These are phyloP conservation scores for Neodon shergylaensis DNA, from an alignment of 2,113 vertebrate genomes.

Conservation along the genomic window DNA sequence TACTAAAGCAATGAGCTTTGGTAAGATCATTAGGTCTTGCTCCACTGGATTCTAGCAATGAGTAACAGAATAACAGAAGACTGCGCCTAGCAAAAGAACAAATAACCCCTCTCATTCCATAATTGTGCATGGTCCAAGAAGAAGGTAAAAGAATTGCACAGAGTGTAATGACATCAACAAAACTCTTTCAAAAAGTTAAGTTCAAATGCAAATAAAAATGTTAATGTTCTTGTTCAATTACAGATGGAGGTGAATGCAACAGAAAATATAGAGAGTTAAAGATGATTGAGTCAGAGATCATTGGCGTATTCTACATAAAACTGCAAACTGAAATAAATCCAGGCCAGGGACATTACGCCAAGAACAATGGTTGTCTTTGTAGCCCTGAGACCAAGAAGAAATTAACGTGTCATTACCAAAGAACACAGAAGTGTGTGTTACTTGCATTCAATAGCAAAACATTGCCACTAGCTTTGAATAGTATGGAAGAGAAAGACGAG, in stretches of 20 bases:
- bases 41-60: neutral
- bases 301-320: neutral
- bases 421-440: neutral
- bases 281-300: neutral
- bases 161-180: neutral
- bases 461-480: neutral
- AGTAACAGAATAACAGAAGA: neutral
- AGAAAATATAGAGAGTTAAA: neutral
- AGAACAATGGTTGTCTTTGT: neutral
- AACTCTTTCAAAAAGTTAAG: neutral
- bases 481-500: neutral
- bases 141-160: neutral
- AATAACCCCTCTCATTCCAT: neutral
- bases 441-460: neutral
- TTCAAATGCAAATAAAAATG: neutral
- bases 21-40: neutral
- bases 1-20: neutral
- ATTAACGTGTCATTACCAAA: neutral
- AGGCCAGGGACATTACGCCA: neutral
- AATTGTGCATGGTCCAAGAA: neutral
- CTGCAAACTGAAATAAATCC: neutral
- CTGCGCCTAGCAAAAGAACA: neutral
- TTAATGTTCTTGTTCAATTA: neutral
- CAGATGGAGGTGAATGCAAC: rapidly evolving
- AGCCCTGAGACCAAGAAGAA: neutral